Evolutionary conservation across 2,888 invertebrate species (phyloP).

Genomic region (Lottia gigantea): DNA sequence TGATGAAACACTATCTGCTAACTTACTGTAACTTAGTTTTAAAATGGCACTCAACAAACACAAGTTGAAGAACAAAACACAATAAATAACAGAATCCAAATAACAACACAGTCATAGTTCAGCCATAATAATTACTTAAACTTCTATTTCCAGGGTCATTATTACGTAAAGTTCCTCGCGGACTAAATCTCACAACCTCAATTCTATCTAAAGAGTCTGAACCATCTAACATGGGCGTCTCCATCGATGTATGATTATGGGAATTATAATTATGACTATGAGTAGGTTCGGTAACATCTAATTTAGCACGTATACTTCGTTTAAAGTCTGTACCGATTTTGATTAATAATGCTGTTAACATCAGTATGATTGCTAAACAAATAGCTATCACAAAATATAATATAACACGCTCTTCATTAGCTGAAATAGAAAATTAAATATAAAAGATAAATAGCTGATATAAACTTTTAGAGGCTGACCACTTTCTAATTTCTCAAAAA

Average conservation of each 20-base stretch:
- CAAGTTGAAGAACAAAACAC: no score
- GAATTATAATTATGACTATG: constrained; percentile 39
- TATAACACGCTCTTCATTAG: constrained; percentile 55
- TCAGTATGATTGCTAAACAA: constrained; percentile 50
- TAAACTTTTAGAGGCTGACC: background rate
- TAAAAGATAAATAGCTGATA: background rate
- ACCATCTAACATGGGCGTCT: constrained; percentile 51
- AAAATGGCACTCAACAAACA: no score
- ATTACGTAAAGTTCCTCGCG: constrained; percentile 50
- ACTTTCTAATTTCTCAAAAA: no score
- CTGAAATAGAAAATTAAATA: constrained; percentile 41
- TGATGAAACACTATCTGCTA: no score
- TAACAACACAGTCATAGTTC: background rate
- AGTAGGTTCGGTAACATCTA: constrained; percentile 58
- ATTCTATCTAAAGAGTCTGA: constrained; percentile 59
- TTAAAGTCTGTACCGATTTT: constrained; percentile 50
- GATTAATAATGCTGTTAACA: constrained; percentile 52
- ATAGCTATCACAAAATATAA: constrained; percentile 59
- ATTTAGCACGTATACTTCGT: constrained; percentile 47
- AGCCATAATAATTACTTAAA: constrained; percentile 51
- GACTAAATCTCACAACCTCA: constrained; percentile 59
- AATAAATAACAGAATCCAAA: no score
- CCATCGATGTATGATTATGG: constrained; percentile 44
- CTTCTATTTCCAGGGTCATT: constrained; percentile 48
- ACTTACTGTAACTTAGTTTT: no score